Evolutionary conservation across 2,888 invertebrate species (phyloP), one percentile per base, ranked within the genome.

Genomic region (Gasteruption jaculator): DNA sequence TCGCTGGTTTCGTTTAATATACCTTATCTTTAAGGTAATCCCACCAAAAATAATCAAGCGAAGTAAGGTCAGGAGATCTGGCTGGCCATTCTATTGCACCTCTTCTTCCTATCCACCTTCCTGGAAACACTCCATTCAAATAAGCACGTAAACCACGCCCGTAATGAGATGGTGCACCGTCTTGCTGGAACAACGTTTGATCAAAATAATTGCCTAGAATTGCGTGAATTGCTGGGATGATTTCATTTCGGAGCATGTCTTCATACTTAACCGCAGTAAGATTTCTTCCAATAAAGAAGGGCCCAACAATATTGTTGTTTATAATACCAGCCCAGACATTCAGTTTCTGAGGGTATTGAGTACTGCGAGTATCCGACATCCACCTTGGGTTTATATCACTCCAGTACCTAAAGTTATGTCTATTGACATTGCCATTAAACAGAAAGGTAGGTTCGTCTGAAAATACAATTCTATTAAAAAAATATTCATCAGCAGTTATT

Each of bases 381-480:
- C 39, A 38, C 16, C 54, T 45, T 8, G 53, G 56, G 50, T 58
- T 61, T 26, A 38, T 31, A 40, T 34, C 41, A 43, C 33, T 24
- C 55, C 53, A 59, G 43, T 57, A 60, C 7, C 46, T 29, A 30
- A 43, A 50, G 38, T 59, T 57, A 29, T 55, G 54, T 14, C 52
- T 41, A 38, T 58, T 61, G 10, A 60, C 50, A 20, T 32, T 30
- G 29, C 51, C 50, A 44, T 56, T 53, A 8, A 57, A 38, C 22
- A 52, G 41, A 43, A 58, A 58, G 15, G 39, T 45, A 21, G 49
- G 48, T 27, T 56, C 48, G 41, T 52, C 49, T 18, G 41, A 48
- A 52, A 52, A n/a, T n/a, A 58, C 36, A 42, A 57, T 45, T n/a
- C 27, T 38, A 12, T 46, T 20, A 22, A 43, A 22, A 34, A 54